Conservation (phyloP, 2,797 vertebrate species). For the Cossypha caffra region DNA sequence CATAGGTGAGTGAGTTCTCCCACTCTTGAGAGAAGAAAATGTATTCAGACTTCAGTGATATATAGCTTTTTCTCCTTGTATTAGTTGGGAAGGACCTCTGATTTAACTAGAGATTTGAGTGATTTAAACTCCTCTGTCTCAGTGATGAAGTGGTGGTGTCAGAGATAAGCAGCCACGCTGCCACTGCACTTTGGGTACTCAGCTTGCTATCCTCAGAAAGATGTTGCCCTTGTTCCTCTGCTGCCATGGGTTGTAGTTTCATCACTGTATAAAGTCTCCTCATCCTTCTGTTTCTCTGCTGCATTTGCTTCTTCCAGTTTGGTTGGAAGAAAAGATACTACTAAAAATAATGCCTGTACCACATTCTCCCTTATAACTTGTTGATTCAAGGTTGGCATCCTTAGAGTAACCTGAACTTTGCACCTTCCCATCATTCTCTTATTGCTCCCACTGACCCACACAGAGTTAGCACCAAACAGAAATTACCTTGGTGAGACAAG, state of each 20-base stretch:
- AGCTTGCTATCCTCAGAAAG: too few relatives aligned
- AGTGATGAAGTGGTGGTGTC: not conserved
- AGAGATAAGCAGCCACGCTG: fast-evolving
- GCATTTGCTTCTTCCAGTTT: not conserved
- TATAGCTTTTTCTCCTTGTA: not conserved
- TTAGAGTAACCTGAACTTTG: not conserved
- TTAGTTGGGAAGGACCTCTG: not conserved
- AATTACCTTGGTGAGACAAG: not conserved
- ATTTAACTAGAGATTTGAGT: not conserved
- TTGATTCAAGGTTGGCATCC: not conserved
- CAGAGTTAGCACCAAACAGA: not conserved
- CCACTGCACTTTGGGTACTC: fast-evolving
- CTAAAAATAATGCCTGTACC: not conserved
- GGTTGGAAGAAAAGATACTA: not conserved
- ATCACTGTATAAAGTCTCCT: not conserved
- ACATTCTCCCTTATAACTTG: fast-evolving
- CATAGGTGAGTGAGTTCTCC: not conserved
- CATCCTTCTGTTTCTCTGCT: not conserved
- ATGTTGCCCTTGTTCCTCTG: not conserved
- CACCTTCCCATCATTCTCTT: not conserved
- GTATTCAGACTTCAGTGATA: not conserved
- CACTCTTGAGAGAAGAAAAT: not conserved
- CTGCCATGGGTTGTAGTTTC: not conserved
- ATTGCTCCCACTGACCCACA: not conserved
- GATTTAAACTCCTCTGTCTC: not conserved